Evolutionary conservation across 2,888 invertebrate species (phyloP), one percentile per base, ranked within the genome.

Genomic region (Herminia tarsipennalis): DNA sequence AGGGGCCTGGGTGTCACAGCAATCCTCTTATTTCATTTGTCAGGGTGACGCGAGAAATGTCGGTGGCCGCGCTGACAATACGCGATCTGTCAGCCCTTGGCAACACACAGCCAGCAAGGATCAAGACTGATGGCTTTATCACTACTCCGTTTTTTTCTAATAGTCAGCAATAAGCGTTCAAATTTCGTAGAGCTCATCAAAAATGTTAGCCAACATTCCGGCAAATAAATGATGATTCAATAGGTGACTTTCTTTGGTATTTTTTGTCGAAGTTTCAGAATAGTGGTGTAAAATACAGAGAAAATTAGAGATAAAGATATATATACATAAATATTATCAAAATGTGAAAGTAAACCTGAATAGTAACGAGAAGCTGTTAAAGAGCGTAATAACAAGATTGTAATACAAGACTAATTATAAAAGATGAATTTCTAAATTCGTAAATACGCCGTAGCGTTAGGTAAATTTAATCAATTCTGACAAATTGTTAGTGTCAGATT

Each of bases 11-110:
- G 70, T 73, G 83, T 83, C 81, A 76, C 62, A 61, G 61, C 69
- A 82, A 86, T 88, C 86, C 86, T 83, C 83, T 88, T 84, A 87
- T 87, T 86, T 83, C 87, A 87, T 88, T 86, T 85, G 86, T 88
- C 86, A 87, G 70, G 46, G 64, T 68, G 76, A 71, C 71, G 67
- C 62, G 69, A 66, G 63, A 73, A 71, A 70, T 73, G 75, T 71
- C 71, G 73, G 63, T 65, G 56, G 75, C 75, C 68, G 51, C 51
- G 73, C 76, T 79, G 86, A 86, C 85, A 86, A 80, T 81, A 80
- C 76, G 71, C 78, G 75, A 76, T 79, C 78, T 80, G 82, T 83
- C 83, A 78, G 74, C 68, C 59, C 57, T 38, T 44, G 44, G 63
- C 49, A 50, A 56, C 56, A 66, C 51, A 63, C 61, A 61, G 51